Conservation (phyloP, 2,888 invertebrate genomes). For the Callosobruchus maculatus region DNA sequence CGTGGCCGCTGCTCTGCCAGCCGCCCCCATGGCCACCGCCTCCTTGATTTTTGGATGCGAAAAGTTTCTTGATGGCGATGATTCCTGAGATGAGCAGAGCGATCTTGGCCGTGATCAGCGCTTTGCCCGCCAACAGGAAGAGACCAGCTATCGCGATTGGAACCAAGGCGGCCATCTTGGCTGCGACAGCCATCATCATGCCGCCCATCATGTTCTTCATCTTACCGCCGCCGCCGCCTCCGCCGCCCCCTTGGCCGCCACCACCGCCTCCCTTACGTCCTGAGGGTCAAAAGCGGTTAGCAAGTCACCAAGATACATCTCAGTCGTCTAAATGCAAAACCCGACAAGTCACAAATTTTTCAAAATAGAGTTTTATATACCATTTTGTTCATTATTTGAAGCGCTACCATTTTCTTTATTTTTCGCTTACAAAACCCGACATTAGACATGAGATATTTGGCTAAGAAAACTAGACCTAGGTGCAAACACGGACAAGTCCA, state of each 20-base stretch:
- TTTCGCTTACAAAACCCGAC: too few relatives aligned
- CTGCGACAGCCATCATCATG: constrained; percentile 86
- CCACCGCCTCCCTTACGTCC: constrained; percentile 50
- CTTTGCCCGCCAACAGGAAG: constrained; percentile 80
- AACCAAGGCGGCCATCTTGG: constrained; percentile 79
- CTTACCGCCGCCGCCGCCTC: constrained; percentile 51
- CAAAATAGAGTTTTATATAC: too few relatives aligned
- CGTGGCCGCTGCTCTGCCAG: constrained; percentile 48
- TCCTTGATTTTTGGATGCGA: constrained; percentile 63
- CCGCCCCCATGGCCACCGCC: constrained; percentile 50
- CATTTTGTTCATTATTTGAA: too few relatives aligned
- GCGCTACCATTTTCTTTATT: too few relatives aligned
- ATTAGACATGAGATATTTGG: too few relatives aligned
- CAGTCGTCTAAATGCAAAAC: too few relatives aligned
- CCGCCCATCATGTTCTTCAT: constrained; percentile 90
- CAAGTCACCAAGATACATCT: neutral
- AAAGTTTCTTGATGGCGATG: constrained; percentile 77
- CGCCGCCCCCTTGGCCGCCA: constrained; percentile 50
- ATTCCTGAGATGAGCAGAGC: constrained; percentile 77
- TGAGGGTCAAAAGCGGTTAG: constrained; percentile 1
- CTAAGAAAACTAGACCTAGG: too few relatives aligned
- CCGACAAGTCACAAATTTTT: too few relatives aligned
- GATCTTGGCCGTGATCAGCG: constrained; percentile 75
- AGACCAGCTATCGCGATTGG: constrained; percentile 77
- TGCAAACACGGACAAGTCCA: too few relatives aligned